Percentiles rank a stretch among this genome's conserved stretches.
Evolutionary conservation across 2,797 vertebrate species (phyloP).

Genomic region (Hoplostethus mediterraneus): DNA sequence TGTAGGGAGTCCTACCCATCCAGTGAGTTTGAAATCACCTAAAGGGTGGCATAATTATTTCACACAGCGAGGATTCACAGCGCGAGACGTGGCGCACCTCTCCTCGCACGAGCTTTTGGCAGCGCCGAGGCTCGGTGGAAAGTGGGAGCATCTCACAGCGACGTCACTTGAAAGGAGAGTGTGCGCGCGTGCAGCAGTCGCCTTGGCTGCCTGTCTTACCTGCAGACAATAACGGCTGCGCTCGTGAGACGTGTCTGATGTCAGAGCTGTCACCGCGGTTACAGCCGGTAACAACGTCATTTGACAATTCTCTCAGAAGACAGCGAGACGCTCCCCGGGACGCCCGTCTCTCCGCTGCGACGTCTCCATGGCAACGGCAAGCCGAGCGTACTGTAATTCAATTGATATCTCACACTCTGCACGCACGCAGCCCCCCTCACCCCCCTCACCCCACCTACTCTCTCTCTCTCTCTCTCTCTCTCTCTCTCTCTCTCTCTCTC

Average conservation of each 20-base stretch:
- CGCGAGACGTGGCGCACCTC: background rate
- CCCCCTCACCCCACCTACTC: too few species aligned
- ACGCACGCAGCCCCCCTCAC: constrained; percentile 54
- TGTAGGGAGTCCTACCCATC: constrained; percentile 20
- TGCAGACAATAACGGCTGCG: constrained; percentile 45
- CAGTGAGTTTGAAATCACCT: constrained; percentile 30
- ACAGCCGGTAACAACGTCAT: constrained; percentile 75
- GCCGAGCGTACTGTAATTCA: constrained; percentile 84
- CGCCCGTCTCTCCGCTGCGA: constrained; percentile 67
- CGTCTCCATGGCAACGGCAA: constrained; percentile 87
- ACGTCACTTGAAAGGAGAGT: constrained; percentile 12
- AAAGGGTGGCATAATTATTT: constrained; percentile 39
- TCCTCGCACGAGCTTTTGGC: constrained; percentile 14
- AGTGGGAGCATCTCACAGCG: background rate
- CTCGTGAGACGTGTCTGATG: constrained; percentile 54
- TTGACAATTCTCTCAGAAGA: constrained; percentile 81
- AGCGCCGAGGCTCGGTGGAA: constrained; percentile 5
- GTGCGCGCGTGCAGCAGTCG: constrained; percentile 17
- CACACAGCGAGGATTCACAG: constrained; percentile 15
- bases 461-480: constrained; percentile 28
- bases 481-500: constrained; percentile 51
- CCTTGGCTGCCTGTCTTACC: constrained; percentile 32
- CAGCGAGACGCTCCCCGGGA: constrained; percentile 78
- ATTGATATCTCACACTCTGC: constrained; percentile 80
- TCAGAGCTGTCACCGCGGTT: constrained; percentile 71